phyloP scores from a whole-genome alignment of 2,113 vertebrate species.

The Nyctereutes procyonoides region DNA sequence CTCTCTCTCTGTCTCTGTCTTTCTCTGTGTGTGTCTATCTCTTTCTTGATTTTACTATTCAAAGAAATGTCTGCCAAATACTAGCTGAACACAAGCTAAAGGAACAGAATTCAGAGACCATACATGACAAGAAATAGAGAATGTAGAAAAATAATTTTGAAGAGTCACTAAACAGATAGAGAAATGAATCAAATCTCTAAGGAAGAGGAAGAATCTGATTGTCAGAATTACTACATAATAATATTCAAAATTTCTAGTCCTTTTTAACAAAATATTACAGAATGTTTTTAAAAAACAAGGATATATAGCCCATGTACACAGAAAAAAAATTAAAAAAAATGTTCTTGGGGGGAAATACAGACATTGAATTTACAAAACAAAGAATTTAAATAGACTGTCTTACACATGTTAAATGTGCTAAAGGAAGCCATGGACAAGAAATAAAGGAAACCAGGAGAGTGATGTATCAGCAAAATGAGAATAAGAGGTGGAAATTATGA shows the following conservation, averaged over 20 bases:
- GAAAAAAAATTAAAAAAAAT: neutral
- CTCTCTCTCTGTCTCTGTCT: neutral
- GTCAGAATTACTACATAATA: neutral
- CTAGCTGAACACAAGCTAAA: neutral
- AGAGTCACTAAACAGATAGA: neutral
- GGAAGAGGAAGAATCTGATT: neutral
- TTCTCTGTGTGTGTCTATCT: too few relatives aligned
- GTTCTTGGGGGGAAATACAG: neutral
- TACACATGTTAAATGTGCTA: neutral
- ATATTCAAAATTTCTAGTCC: neutral
- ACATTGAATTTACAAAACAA: neutral
- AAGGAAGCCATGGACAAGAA: neutral
- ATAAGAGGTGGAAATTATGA: neutral
- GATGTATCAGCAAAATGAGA: neutral
- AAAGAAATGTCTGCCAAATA: neutral
- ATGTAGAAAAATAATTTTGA: neutral
- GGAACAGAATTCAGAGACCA: neutral
- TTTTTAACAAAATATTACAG: neutral
- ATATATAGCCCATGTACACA: neutral
- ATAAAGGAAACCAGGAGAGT: neutral
- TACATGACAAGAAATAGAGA: neutral
- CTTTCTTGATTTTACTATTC: neutral
- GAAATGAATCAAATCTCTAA: neutral
- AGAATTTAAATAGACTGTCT: neutral
- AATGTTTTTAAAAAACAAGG: neutral